phyloP scores from a whole-genome alignment of 2,113 vertebrate species.

The Heteronetta atricapilla region DNA sequence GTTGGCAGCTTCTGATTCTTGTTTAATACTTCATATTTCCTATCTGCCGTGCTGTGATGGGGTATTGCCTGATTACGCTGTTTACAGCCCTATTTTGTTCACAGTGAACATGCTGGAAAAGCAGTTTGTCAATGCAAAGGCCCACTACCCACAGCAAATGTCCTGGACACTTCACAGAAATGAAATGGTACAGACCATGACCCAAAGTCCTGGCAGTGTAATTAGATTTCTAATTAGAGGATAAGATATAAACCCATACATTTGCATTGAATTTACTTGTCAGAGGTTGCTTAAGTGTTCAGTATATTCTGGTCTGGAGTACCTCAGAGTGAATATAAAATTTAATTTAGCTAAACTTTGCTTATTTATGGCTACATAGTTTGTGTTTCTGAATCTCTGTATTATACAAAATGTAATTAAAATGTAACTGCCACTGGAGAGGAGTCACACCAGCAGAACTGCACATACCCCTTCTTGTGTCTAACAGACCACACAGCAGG shows the following conservation, averaged over 20 bases:
- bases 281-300: neutral
- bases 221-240: constrained; percentile 1
- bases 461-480: neutral
- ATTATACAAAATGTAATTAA: neutral
- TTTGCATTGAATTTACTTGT: neutral
- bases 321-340: neutral
- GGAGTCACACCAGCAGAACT: neutral
- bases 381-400: neutral
- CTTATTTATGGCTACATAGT: neutral
- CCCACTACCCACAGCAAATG: neutral
- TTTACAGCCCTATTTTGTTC: neutral
- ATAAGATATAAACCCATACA: neutral
- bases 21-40: neutral
- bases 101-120: neutral
- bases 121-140: neutral
- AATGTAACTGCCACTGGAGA: neutral
- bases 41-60: neutral
- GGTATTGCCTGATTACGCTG: neutral
- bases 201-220: neutral
- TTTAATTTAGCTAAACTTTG: neutral
- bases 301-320: neutral
- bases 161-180: neutral
- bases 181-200: neutral
- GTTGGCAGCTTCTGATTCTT: neutral
- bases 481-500: neutral